Conservation (phyloP, 92 coral and sea anemone species). For the Heteractis magnifica region DNA sequence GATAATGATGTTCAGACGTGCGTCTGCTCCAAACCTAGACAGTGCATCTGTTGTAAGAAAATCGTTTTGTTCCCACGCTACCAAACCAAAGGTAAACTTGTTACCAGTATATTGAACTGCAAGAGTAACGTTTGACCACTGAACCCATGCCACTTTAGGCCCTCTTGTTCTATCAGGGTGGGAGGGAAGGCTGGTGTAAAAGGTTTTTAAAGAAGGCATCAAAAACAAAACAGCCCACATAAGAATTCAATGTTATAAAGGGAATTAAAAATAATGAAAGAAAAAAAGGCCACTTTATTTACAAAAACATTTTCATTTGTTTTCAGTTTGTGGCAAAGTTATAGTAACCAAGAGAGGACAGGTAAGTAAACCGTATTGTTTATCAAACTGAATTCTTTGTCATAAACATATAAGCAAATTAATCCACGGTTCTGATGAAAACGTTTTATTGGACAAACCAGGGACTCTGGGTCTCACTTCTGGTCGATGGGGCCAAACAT, state of each 20-base stretch:
- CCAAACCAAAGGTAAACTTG: conserved; percentile 11
- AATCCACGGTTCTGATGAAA: not conserved
- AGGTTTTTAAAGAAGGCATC: too few species aligned
- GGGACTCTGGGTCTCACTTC: conserved; percentile 19
- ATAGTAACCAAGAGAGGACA: conserved; percentile 8
- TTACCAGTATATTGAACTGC: not conserved
- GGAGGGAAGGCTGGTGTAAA: too few species aligned
- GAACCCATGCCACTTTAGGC: too few species aligned
- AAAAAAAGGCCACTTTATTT: too few species aligned
- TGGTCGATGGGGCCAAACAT: conserved; percentile 9
- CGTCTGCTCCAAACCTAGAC: conserved; percentile 1
- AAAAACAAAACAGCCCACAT: too few species aligned
- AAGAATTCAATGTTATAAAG: too few species aligned
- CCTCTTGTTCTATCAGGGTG: too few species aligned
- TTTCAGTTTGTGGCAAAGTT: conserved; percentile 26
- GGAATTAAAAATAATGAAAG: too few species aligned
- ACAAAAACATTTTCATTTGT: not conserved
- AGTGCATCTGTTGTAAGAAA: conserved; percentile 21
- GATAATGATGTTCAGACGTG: not conserved
- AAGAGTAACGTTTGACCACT: too few species aligned
- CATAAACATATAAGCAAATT: not conserved
- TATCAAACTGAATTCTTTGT: not conserved
- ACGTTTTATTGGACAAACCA: not conserved
- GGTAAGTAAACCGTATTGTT: not conserved
- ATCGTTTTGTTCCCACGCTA: not conserved